Base-by-base conservation (phyloP, 2,797 vertebrate genomes). In the Bovichtus variegatus region DNA sequence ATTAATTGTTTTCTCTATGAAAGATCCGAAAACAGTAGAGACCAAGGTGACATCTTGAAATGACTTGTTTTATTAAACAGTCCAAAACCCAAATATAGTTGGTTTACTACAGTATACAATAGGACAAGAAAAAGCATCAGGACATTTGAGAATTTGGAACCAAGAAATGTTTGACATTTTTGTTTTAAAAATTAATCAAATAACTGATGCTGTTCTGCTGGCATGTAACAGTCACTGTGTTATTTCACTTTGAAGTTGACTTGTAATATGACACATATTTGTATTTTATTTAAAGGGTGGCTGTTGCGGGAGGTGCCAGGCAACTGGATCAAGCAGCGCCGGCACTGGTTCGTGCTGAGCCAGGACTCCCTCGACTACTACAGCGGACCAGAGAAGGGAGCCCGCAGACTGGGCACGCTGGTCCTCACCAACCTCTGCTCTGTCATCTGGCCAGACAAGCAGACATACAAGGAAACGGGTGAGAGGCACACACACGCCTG, bases 351-450 rank as follows among this genome's bases (percentile, higher is more conserved):
- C 1, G 96, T 98, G 74, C 94, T 99, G 85, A 98, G 95, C 0
- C 93, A 95, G 2, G 97, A 99, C 84, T 99, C 98, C 34, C 93
- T 99, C 18, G 98, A 99, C 90, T 98, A 97, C 93, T 98, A 97
- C 94, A 97, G 92, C 29, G 94, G 96, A 84, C 95, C 94, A 0
- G 97, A 97, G 75, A 96, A 95, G 87, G 96, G 94, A 1, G 95
- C 96, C 25, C 94, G 95, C 53, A 92, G 95, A n/a, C 94, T 98
- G 27, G 97, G 97, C 31, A 97, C 95, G 10, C 94, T 99, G 3
- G 98, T 99, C 54, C 97, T 99, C 82, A 99, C 97, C 85, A 98
- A 96, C 82, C 96, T 99, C 74, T 99, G 98, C 88, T 98, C 97
- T 0, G 97, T 99, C 83, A 96, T 97, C 38, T 98, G 97, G 95